These are phyloP conservation scores for Cyclargus thomasi DNA, from an alignment of 1,140 invertebrate species.

Conservation along the genomic window DNA sequence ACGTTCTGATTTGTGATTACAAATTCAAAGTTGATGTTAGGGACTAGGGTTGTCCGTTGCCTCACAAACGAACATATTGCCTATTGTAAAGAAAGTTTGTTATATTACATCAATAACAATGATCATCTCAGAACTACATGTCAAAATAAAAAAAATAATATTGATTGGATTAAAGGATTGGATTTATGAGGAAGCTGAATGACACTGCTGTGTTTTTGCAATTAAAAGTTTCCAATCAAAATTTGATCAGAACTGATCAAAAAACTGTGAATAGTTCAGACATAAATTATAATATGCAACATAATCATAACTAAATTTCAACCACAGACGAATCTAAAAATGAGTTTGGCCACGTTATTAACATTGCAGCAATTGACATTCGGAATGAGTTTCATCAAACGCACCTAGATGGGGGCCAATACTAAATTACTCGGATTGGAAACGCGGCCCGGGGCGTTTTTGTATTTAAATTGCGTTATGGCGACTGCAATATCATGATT, in stretches of 20 bases:
- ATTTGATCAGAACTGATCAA: too few species aligned
- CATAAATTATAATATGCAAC: too few species aligned
- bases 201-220: too few species aligned
- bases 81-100: too few species aligned
- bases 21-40: not conserved
- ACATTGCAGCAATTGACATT: slow-evolving; percentile 7
- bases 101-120: too few species aligned
- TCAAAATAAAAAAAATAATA: too few species aligned
- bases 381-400: slow-evolving; percentile 12
- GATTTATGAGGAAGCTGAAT: too few species aligned
- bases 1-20: not conserved
- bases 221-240: too few species aligned
- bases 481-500: slow-evolving; percentile 35
- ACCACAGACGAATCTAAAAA: not conserved
- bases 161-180: too few species aligned
- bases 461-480: slow-evolving; percentile 34
- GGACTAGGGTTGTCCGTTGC: not conserved
- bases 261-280: too few species aligned
- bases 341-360: not conserved
- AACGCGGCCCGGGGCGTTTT: slow-evolving; percentile 29
- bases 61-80: not conserved
- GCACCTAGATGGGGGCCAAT: slow-evolving; percentile 13
- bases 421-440: slow-evolving; percentile 24
- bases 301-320: not conserved
- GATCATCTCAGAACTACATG: too few species aligned